Evolutionary conservation across 1,140 invertebrate species (phyloP).

Genomic region (Batillaria attramentaria): DNA sequence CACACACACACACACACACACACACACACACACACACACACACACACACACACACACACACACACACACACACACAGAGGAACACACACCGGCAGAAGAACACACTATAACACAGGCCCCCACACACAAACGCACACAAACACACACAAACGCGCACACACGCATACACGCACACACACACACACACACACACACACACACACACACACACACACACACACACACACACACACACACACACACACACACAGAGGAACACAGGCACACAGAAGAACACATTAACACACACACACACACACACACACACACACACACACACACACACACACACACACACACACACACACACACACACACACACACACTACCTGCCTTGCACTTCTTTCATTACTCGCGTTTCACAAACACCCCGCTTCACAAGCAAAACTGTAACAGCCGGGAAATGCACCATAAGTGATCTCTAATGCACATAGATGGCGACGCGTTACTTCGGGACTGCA

Average conservation of each 20-base stretch:
- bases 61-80: not conserved
- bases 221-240: conserved; percentile 11
- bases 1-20: conserved; percentile 3
- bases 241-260: not conserved
- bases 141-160: not conserved
- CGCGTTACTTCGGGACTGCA: no score
- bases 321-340: conserved; percentile 21
- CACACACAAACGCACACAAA: not conserved
- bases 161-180: conserved; percentile 1
- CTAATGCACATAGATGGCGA: no score
- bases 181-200: conserved; percentile 1
- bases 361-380: no score
- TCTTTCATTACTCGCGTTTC: no score
- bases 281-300: conserved; percentile 16
- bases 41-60: not conserved
- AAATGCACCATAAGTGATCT: no score
- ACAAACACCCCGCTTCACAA: no score
- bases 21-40: conserved; percentile 7
- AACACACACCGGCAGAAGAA: not conserved
- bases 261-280: not conserved
- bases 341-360: conserved; percentile 16
- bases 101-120: not conserved
- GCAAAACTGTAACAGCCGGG: no score
- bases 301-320: conserved; percentile 24
- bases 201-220: conserved; percentile 6